Percentiles rank a stretch among this genome's conserved stretches.
phyloP scores from a whole-genome alignment of 53 echinoderm and acorn worm genomes.

The Arbacia lixula region DNA sequence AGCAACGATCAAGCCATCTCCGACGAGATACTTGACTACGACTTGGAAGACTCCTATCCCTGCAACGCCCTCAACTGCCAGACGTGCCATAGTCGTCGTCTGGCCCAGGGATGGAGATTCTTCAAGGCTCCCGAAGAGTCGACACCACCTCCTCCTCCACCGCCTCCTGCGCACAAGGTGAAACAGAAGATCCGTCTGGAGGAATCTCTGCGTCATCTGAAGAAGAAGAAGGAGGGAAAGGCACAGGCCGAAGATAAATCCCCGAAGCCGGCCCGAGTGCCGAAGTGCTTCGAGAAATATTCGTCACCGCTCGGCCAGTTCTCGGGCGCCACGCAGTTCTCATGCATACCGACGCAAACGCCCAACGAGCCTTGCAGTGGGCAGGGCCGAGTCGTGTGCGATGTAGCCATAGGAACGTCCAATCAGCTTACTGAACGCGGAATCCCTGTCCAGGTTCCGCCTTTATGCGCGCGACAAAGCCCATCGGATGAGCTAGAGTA shows the following conservation, averaged over 20 bases:
- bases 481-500: constrained; percentile 50
- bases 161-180: background rate
- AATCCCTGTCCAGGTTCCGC: background rate
- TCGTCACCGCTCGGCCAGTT: constrained; percentile 35
- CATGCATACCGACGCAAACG: constrained; percentile 1
- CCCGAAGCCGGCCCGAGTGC: constrained; percentile 4
- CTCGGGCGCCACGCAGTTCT: constrained; percentile 18
- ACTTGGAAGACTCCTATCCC: background rate
- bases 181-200: background rate
- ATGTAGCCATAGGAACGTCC: background rate
- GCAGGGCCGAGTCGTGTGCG: background rate
- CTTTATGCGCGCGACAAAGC: background rate
- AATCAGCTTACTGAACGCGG: constrained; percentile 31
- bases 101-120: constrained; percentile 23
- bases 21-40: too few relatives aligned
- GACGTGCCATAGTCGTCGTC: constrained; percentile 21
- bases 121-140: constrained; percentile 14
- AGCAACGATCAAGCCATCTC: background rate
- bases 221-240: background rate
- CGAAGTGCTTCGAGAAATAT: constrained; percentile 47
- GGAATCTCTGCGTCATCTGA: background rate
- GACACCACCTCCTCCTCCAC: background rate
- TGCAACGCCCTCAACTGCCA: constrained; percentile 4
- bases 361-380: background rate
- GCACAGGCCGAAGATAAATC: background rate